Evolutionary conservation across 2,888 invertebrate genomes (phyloP).

Genomic region (Trichopoda pennipes): DNA sequence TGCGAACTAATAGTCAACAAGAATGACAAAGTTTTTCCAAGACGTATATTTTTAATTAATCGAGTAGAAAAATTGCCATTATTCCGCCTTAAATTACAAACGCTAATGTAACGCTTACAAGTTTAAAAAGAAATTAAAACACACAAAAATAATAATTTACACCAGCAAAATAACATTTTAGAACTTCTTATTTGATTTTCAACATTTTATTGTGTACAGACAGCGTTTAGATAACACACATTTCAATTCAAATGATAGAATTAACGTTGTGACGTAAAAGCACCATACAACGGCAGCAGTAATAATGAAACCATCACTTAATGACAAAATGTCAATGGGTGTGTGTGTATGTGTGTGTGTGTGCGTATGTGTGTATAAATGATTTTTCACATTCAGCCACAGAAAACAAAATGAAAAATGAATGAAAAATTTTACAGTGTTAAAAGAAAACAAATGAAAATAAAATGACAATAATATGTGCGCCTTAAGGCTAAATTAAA

Average conservation of each 20-base stretch:
- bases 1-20: too few species aligned
- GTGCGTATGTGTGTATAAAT: background rate
- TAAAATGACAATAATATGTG: background rate
- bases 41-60: too few species aligned
- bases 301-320: slow-evolving; percentile 1
- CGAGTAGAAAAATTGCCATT: too few species aligned
- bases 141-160: too few species aligned
- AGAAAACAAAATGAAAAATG: slow-evolving; percentile 1
- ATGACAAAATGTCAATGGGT: slow-evolving; percentile 17
- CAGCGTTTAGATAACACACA: background rate
- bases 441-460: background rate
- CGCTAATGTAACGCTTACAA: too few species aligned
- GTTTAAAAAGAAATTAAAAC: too few species aligned
- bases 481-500: slow-evolving; percentile 28
- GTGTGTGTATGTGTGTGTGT: slow-evolving; percentile 7
- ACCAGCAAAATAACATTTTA: too few species aligned
- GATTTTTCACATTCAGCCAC: slow-evolving; percentile 22
- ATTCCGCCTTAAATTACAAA: too few species aligned
- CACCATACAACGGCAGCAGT: background rate
- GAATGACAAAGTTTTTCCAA: too few species aligned
- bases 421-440: background rate
- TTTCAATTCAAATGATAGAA: background rate
- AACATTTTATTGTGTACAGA: too few species aligned
- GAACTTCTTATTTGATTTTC: too few species aligned
- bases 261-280: background rate